These are phyloP conservation scores for Drosophila sproati DNA, from an alignment of 1,140 invertebrate genomes.

Conservation along the genomic window DNA sequence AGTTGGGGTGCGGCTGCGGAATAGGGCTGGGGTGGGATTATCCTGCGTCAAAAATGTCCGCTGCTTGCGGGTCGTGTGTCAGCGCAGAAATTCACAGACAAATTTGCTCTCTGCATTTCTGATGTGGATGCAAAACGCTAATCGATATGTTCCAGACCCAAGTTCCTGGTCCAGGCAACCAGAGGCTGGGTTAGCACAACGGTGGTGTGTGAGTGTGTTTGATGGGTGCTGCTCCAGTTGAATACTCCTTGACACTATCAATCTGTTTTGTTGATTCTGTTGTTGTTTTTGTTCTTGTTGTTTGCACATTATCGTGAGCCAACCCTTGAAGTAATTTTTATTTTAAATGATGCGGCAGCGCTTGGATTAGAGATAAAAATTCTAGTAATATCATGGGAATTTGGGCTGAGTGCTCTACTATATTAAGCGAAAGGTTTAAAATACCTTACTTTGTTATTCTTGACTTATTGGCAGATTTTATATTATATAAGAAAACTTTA, in stretches of 20 bases:
- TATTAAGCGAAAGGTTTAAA: not conserved
- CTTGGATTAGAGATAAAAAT: constrained; percentile 46
- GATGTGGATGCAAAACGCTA: constrained; percentile 67
- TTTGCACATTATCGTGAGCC: constrained; percentile 29
- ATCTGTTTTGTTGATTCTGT: constrained; percentile 59
- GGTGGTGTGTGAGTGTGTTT: constrained; percentile 40
- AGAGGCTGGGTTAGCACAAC: constrained; percentile 1
- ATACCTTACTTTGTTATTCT: no score
- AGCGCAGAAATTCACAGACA: constrained; percentile 44
- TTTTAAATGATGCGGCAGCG: constrained; percentile 20
- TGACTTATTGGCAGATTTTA: no score
- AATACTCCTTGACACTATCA: constrained; percentile 67
- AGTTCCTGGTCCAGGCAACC: constrained; percentile 23
- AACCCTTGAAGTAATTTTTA: constrained; percentile 60
- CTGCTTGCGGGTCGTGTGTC: constrained; percentile 56
- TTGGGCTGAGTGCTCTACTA: not conserved
- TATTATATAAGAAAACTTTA: no score
- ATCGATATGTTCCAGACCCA: constrained; percentile 77
- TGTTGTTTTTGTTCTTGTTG: constrained; percentile 13
- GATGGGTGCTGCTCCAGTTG: constrained; percentile 47
- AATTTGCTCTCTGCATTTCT: constrained; percentile 55
- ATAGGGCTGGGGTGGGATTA: constrained; percentile 62
- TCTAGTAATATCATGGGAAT: constrained; percentile 4
- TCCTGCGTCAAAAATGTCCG: constrained; percentile 58
- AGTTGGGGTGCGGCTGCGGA: constrained; percentile 4